Conservation (phyloP, 2,113 vertebrate species). For the Furnarius figulus region DNA sequence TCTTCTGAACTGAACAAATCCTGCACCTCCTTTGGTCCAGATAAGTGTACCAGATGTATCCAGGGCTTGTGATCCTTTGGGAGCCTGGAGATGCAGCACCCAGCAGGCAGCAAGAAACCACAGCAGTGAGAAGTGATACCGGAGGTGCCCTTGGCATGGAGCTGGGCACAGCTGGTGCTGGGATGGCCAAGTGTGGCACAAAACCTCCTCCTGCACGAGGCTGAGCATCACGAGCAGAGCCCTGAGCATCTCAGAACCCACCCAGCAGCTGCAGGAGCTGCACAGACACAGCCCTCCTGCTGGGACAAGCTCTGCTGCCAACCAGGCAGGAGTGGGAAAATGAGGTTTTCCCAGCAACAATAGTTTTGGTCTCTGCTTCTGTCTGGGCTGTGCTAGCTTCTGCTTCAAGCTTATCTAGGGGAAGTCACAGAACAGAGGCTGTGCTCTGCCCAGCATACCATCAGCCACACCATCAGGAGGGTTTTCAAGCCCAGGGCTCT, state of each 20-base stretch:
- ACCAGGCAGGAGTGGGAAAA: neutral
- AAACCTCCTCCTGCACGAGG: neutral
- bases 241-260: neutral
- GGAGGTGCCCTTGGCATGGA: neutral
- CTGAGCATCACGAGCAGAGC: neutral
- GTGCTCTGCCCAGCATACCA: neutral
- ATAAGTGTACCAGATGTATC: neutral
- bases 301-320: neutral
- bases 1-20: neutral
- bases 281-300: neutral
- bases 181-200: neutral
- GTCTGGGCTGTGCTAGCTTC: neutral
- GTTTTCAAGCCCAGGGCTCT: rapidly evolving
- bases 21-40: neutral
- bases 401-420: neutral
- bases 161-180: neutral
- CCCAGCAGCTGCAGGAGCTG: neutral
- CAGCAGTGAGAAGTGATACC: neutral
- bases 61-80: neutral
- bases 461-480: neutral
- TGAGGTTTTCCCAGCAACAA: neutral
- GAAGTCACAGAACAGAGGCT: neutral
- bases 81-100: neutral
- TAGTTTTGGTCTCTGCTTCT: neutral
- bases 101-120: neutral